A percentile compares a stretch with the other conserved stretches of the same genome.
Evolutionary conservation across 2,797 vertebrate species (phyloP).

Genomic region (Micromesistius poutassou): DNA sequence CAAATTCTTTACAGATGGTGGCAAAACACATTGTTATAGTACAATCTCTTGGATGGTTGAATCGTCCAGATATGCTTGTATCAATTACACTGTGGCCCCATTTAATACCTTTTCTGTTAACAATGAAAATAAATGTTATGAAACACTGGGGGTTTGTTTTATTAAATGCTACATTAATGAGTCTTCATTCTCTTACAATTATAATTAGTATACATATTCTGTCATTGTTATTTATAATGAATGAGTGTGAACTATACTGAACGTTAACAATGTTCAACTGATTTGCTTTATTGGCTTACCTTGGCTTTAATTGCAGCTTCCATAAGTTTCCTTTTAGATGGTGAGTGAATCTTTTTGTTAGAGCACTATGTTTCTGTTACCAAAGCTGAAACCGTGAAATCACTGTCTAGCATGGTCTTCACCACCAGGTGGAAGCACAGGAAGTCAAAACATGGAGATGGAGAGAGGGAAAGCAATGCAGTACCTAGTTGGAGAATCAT

Average conservation of each 20-base stretch:
- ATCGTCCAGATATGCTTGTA: neutral
- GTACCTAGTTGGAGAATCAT: neutral
- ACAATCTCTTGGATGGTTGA: neutral
- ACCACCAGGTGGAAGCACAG: neutral
- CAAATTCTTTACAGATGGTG: neutral
- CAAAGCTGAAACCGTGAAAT: neutral
- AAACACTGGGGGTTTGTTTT: slow-evolving; percentile 9
- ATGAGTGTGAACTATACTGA: neutral
- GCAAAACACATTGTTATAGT: neutral
- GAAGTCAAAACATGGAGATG: neutral
- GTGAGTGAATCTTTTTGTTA: neutral
- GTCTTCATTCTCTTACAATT: neutral
- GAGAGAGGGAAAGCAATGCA: neutral
- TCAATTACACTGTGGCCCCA: slow-evolving; percentile 8
- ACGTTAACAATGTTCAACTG: neutral
- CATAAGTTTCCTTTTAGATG: neutral
- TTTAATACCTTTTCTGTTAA: slow-evolving; percentile 10
- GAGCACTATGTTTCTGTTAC: neutral
- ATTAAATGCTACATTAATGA: neutral
- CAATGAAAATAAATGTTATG: slow-evolving; percentile 19
- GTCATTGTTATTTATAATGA: neutral
- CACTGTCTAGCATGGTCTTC: neutral
- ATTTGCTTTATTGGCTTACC: neutral
- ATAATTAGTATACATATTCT: neutral
- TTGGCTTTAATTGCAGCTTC: neutral